Conservation (phyloP, 2,888 invertebrate species). For the Leptothorax acervorum region DNA sequence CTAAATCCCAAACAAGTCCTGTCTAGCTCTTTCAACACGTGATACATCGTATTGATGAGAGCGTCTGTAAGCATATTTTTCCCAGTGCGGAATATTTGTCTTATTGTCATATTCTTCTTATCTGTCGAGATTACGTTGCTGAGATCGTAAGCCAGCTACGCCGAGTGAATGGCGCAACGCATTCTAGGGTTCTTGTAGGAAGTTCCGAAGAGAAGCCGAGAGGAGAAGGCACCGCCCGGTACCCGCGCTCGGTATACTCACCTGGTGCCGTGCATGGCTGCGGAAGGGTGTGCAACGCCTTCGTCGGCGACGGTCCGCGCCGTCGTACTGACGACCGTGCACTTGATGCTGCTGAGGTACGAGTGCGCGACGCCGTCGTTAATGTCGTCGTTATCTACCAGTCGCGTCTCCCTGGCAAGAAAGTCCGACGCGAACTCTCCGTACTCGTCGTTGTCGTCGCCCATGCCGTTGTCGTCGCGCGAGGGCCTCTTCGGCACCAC, state of each 20-base stretch:
- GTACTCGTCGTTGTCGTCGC: slow-evolving; percentile 44
- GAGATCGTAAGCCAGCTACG: not conserved
- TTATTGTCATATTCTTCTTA: not conserved
- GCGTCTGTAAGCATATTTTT: not conserved
- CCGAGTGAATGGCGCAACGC: slow-evolving; percentile 6
- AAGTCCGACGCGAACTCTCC: slow-evolving; percentile 63
- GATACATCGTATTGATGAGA: not conserved
- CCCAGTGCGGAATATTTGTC: not conserved
- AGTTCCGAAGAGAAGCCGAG: slow-evolving; percentile 34
- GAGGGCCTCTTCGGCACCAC: slow-evolving; percentile 9
- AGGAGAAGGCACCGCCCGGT: slow-evolving; percentile 9
- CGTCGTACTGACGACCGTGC: slow-evolving; percentile 63
- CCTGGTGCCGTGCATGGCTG: slow-evolving; percentile 67
- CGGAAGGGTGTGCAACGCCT: slow-evolving; percentile 63
- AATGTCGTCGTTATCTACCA: slow-evolving; percentile 54
- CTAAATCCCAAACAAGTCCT: not conserved
- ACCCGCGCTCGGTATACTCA: slow-evolving; percentile 61
- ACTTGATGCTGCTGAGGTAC: slow-evolving; percentile 68
- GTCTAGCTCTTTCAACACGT: slow-evolving; percentile 7
- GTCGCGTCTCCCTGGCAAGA: slow-evolving; percentile 45
- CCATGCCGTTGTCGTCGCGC: slow-evolving; percentile 20
- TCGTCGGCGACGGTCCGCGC: slow-evolving; percentile 63
- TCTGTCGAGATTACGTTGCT: slow-evolving; percentile 14
- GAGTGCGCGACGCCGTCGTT: slow-evolving; percentile 52
- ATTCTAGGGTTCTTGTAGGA: slow-evolving; percentile 32